These are phyloP conservation scores for Dendrocopos noguchii DNA, from an alignment of 2,113 vertebrate genomes.

Conservation along the genomic window DNA sequence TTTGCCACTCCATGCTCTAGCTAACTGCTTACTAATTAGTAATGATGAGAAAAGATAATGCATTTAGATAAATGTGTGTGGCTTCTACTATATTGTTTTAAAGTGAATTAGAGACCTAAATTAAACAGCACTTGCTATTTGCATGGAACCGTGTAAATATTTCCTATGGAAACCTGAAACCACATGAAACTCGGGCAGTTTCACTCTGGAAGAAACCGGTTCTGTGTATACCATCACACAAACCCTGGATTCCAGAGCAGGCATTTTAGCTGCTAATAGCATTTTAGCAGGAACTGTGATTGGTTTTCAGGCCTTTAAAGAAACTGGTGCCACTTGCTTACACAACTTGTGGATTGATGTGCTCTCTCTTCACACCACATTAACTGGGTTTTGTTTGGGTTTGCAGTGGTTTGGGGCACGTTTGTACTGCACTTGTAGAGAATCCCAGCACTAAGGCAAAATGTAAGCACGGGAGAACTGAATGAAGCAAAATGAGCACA, in stretches of 20 bases:
- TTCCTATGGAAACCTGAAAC: slow-evolving; percentile 19
- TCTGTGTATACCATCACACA: not conserved
- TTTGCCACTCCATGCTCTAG: not conserved
- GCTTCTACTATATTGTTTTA: not conserved
- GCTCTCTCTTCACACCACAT: not conserved
- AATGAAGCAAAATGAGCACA: not conserved
- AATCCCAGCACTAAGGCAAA: not conserved
- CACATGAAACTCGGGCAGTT: not conserved
- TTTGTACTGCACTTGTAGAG: not conserved
- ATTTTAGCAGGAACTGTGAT: not conserved
- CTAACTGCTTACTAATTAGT: not conserved
- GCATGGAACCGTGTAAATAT: not conserved
- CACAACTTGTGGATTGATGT: not conserved
- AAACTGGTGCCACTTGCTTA: not conserved
- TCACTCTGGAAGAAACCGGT: not conserved
- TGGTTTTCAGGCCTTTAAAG: not conserved
- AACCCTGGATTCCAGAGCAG: not conserved
- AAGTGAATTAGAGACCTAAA: not conserved
- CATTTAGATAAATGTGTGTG: not conserved
- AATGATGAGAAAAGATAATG: not conserved
- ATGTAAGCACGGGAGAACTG: not conserved
- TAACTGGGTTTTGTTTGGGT: not conserved
- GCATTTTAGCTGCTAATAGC: not conserved
- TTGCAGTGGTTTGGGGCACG: accelerated
- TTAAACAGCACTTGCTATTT: not conserved